Conservation (phyloP, 1,140 invertebrate genomes). For the Procambarus clarkii region DNA sequence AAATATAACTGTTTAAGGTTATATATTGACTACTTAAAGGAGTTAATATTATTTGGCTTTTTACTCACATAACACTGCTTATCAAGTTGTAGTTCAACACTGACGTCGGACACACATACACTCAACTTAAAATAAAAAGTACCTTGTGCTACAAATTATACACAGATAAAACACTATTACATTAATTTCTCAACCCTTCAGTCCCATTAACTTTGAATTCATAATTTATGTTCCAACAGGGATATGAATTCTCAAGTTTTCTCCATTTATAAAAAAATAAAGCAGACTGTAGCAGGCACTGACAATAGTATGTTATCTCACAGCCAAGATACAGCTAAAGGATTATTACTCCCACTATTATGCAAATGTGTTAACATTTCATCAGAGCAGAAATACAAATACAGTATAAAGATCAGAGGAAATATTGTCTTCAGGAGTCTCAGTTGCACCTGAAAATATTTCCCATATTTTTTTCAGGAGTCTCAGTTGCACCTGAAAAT, state of each 20-base stretch:
- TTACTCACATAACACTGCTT: too few relatives aligned
- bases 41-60: too few relatives aligned
- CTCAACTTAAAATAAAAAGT: too few relatives aligned
- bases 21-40: too few relatives aligned
- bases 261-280: not conserved
- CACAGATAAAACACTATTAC: too few relatives aligned
- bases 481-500: not conserved
- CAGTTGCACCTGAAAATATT: not conserved
- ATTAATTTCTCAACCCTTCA: too few relatives aligned
- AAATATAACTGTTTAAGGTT: too few relatives aligned
- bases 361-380: too few relatives aligned
- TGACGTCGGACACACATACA: too few relatives aligned
- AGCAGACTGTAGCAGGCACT: not conserved
- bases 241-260: not conserved
- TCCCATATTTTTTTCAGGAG: not conserved
- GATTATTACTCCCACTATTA: not conserved
- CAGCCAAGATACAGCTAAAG: not conserved
- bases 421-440: not conserved
- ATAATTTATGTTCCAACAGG: not conserved
- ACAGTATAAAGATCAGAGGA: not conserved
- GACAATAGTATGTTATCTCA: not conserved
- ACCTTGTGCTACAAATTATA: too few relatives aligned
- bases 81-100: too few relatives aligned
- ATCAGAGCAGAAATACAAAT: too few relatives aligned
- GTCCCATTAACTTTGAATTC: not conserved